Conservation (phyloP, 2,113 vertebrate species). For the Embiotoca jacksoni region DNA sequence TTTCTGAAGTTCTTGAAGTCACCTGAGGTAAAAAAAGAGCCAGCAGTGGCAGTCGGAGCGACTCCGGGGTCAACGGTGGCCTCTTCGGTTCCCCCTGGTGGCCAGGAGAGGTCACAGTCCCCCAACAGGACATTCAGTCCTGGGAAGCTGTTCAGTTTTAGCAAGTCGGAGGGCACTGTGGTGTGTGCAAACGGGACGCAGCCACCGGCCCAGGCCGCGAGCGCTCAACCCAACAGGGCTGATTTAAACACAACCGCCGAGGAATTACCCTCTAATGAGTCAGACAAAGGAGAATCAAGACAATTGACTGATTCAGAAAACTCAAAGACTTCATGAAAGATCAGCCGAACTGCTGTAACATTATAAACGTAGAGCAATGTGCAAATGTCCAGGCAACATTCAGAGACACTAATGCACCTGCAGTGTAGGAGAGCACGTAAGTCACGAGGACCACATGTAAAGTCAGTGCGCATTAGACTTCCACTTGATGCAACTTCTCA, state of each 20-base stretch:
- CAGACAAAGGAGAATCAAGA: slow-evolving; percentile 69
- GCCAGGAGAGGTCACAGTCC: slow-evolving; percentile 89
- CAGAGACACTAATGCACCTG: slow-evolving; percentile 18
- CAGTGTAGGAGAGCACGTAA: slow-evolving; percentile 38
- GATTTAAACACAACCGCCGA: slow-evolving; percentile 73
- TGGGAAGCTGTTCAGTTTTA: slow-evolving; percentile 91
- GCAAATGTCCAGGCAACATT: slow-evolving; percentile 4
- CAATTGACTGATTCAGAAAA: slow-evolving; percentile 67
- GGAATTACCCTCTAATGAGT: slow-evolving; percentile 73
- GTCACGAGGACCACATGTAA: slow-evolving; percentile 49
- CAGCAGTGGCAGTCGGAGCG: slow-evolving; percentile 53
- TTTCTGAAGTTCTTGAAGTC: slow-evolving; percentile 94
- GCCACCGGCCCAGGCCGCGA: slow-evolving; percentile 47
- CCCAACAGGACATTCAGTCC: slow-evolving; percentile 93
- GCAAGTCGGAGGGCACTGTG: slow-evolving; percentile 81
- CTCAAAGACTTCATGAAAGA: slow-evolving; percentile 66
- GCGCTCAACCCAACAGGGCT: slow-evolving; percentile 72
- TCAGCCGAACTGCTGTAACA: slow-evolving; percentile 5
- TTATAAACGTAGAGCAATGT: slow-evolving; percentile 36
- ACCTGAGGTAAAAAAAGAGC: slow-evolving; percentile 87
- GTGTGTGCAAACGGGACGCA: slow-evolving; percentile 86
- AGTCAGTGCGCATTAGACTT: slow-evolving; percentile 37
- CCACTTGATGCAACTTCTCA: slow-evolving; percentile 64
- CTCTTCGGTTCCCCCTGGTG: slow-evolving; percentile 44
- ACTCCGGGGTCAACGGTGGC: slow-evolving; percentile 54